Percentiles rank a stretch among this genome's conserved stretches.
Evolutionary conservation across 2,113 vertebrate species (phyloP).

Genomic region (Saccopteryx bilineata): DNA sequence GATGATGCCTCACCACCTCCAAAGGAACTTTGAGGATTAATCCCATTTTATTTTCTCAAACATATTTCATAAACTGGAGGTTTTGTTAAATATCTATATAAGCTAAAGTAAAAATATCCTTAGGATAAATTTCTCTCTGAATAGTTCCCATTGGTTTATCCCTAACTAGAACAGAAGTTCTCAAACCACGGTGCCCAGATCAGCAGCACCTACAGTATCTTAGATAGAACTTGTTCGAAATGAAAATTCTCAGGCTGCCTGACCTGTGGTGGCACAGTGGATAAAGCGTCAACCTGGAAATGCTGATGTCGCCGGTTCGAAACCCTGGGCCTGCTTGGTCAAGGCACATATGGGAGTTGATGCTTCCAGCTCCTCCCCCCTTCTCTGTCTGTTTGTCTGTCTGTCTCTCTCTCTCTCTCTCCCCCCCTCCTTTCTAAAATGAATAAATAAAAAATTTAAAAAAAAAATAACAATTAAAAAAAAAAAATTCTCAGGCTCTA

Average conservation of each 20-base stretch:
- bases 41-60: conserved; percentile 16
- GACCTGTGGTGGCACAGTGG: too few relatives aligned
- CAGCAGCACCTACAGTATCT: neutral
- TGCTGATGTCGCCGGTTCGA: too few relatives aligned
- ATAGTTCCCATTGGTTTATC: neutral
- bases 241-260: neutral
- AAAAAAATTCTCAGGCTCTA: neutral
- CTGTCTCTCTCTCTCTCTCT: too few relatives aligned
- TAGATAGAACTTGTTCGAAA: neutral
- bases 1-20: neutral
- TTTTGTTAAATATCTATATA: neutral
- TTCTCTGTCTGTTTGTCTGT: too few relatives aligned
- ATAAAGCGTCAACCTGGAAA: too few relatives aligned
- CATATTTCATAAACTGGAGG: neutral
- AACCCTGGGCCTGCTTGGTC: too few relatives aligned
- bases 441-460: too few relatives aligned
- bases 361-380: too few relatives aligned
- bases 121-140: neutral
- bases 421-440: too few relatives aligned
- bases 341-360: too few relatives aligned
- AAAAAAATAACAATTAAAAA: too few relatives aligned
- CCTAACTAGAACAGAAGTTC: neutral
- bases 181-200: neutral
- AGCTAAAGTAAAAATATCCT: neutral
- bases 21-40: neutral